Conservation (phyloP, 2,797 vertebrate genomes). For the Phataginus tricuspis region DNA sequence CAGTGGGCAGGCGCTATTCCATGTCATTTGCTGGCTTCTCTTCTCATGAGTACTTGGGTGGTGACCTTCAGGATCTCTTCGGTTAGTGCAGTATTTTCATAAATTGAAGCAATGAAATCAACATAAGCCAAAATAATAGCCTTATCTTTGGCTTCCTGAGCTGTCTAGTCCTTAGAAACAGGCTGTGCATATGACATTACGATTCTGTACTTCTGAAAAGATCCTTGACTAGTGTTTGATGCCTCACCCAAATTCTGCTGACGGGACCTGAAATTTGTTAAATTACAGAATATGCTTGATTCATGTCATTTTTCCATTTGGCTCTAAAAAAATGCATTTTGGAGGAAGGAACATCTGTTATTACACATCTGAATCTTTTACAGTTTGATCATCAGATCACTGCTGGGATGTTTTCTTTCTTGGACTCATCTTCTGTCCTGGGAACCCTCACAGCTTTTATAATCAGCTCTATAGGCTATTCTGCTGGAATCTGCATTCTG, state of each 20-base stretch:
- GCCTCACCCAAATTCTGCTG: background rate
- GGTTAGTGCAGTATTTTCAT: background rate
- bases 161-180: background rate
- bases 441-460: conserved; percentile 46
- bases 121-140: background rate
- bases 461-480: conserved; percentile 51
- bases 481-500: conserved; percentile 43
- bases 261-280: background rate
- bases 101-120: background rate
- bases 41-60: background rate
- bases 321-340: conserved; percentile 50
- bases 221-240: background rate
- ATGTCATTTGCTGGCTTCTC: background rate
- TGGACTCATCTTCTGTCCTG: conserved; percentile 41
- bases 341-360: background rate
- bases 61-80: background rate
- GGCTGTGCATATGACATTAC: background rate
- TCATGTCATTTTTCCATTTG: background rate
- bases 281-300: background rate
- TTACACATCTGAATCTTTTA: background rate
- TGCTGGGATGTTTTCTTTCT: conserved; percentile 38
- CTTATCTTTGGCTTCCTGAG: too few species aligned
- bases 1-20: background rate
- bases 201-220: background rate
- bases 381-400: background rate